Base-by-base conservation (phyloP, 2,888 invertebrate species). In the Rhodophaea formosa region DNA sequence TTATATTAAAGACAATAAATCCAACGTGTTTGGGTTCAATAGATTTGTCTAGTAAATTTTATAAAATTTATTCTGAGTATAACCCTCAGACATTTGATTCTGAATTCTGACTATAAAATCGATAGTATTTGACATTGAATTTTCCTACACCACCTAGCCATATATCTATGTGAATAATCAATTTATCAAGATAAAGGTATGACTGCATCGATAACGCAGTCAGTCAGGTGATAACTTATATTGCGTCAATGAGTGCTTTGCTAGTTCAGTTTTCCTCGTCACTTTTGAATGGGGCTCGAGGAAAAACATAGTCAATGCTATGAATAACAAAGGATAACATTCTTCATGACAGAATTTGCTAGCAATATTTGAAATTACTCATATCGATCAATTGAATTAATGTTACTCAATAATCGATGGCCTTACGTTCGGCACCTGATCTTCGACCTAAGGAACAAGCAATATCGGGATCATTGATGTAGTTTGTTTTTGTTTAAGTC, bases 161-260 rank as follows among this genome's bases (percentile, higher is more conserved):
- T 39, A 12, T 47, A 56, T 56, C 39, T 47, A 35, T 16, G 47
- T 35, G 16, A 56, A 56, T 47, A 56, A 47, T 39, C 35, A 56
- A 29, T 47, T 32, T 55, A 32, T 23, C n/a, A n/a, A 23, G 46
- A 56, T 56, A 56, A 39, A 17, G 45, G 15, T 23, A 32, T 15
- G 35, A 23, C 12, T 56, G 56, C 47, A 47, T 56, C 47, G 56
- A 56, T 56, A 56, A 56, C 39, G 49, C 30, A 42, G 42, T 29
- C 56, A 15, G 29, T 56, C 47, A 56, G 39, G 42, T 56, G 47
- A 49, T 15, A 43, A 6, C 5, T 30, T 29, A 30, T 29, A 29
- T 30, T n/a, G 35, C 8, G 12, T 35, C 35, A 10, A 35, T 35
- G 35, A 10, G 35, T 3, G 3, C 7, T 32, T 5, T 32, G 1